These are phyloP conservation scores for Threskiornis aethiopicus DNA, from an alignment of 2,797 vertebrate genomes.

Conservation along the genomic window DNA sequence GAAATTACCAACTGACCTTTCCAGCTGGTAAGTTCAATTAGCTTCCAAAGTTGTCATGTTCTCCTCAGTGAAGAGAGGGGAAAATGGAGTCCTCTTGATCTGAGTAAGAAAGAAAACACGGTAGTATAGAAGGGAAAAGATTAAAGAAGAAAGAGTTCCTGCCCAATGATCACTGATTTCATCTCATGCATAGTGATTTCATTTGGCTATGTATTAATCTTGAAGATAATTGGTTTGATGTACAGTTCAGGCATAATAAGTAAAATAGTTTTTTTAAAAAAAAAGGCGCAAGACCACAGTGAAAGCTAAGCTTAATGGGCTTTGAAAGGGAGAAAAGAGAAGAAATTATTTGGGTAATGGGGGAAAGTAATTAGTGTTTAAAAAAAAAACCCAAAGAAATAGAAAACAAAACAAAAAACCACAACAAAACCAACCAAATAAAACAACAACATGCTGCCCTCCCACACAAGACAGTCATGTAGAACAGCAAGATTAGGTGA, in stretches of 20 bases:
- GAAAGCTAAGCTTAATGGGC: not conserved
- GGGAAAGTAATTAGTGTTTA: not conserved
- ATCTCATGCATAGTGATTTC: not conserved
- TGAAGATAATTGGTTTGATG: not conserved
- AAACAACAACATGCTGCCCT: accelerated
- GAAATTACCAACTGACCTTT: not conserved
- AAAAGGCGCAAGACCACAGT: too few relatives aligned
- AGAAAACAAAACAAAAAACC: not conserved
- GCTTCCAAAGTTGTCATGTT: not conserved
- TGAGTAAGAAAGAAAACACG: not conserved
- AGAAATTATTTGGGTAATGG: not conserved
- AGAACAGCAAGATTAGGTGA: not conserved
- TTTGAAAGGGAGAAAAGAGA: not conserved
- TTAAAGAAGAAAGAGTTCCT: not conserved
- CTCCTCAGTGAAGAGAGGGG: not conserved
- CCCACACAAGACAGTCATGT: not conserved
- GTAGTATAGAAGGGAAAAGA: not conserved
- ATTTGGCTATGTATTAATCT: not conserved
- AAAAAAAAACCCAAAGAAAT: too few relatives aligned
- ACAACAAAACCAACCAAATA: not conserved
- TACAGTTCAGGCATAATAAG: not conserved
- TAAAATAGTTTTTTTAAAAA: too few relatives aligned
- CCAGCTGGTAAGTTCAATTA: not conserved
- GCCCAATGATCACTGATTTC: not conserved
- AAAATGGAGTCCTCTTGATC: not conserved